Conservation (phyloP, 2,888 invertebrate genomes). For the Leptopilina drosophilae region DNA sequence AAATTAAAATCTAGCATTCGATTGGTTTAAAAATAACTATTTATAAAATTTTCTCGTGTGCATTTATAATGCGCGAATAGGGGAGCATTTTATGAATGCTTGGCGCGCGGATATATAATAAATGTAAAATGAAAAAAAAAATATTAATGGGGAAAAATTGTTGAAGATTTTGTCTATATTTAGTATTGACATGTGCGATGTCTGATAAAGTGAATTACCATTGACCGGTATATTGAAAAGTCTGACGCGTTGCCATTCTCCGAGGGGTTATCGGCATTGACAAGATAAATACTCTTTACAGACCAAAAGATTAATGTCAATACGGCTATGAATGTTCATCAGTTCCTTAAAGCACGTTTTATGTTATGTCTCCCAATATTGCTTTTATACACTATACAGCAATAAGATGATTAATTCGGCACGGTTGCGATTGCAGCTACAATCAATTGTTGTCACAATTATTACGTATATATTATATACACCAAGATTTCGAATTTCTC, state of each 20-base stretch:
- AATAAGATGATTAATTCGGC: constrained; percentile 44
- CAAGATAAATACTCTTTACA: constrained; percentile 50
- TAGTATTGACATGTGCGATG: constrained; percentile 31
- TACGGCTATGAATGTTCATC: constrained; percentile 47
- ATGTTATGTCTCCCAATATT: constrained; percentile 59
- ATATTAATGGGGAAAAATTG: background rate
- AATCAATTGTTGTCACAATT: constrained; percentile 12
- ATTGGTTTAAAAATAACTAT: no score
- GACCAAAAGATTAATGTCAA: constrained; percentile 39
- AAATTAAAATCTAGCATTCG: no score
- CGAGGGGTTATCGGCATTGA: constrained; percentile 58
- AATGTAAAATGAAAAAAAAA: background rate
- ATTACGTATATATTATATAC: constrained; percentile 16
- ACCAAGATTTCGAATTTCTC: constrained; percentile 1
- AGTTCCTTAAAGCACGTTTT: constrained; percentile 53
- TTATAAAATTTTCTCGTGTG: no score
- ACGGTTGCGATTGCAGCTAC: constrained; percentile 5
- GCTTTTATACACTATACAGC: constrained; percentile 44
- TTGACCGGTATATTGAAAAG: constrained; percentile 55
- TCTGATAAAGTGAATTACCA: constrained; percentile 41
- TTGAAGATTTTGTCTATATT: constrained; percentile 22
- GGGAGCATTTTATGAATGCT: background rate
- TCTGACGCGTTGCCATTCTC: constrained; percentile 51
- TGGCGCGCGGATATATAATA: background rate
- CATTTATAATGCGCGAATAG: no score